These are phyloP conservation scores for Patella caerulea DNA, from an alignment of 2,888 invertebrate species.

Conservation along the genomic window DNA sequence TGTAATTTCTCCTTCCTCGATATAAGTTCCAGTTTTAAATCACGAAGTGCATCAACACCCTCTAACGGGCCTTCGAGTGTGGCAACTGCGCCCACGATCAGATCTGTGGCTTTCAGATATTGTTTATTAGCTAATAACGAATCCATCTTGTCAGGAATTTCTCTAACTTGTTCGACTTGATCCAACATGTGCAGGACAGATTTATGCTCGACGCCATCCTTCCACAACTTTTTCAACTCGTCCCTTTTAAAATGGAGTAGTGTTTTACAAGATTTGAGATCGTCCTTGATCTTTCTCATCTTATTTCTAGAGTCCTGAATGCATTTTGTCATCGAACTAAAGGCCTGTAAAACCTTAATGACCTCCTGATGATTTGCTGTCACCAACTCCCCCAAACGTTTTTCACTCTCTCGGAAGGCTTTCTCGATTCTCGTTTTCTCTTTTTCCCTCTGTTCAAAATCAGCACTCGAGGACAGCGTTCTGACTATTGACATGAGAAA, in stretches of 20 bases:
- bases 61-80: conserved; percentile 82
- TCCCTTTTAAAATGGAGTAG: conserved; percentile 91
- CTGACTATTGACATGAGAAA: conserved; percentile 92
- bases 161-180: conserved; percentile 87
- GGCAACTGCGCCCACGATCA: conserved; percentile 79
- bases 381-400: conserved; percentile 88
- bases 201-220: conserved; percentile 96
- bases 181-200: conserved; percentile 89
- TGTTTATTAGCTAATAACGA: conserved; percentile 81
- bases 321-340: conserved; percentile 82
- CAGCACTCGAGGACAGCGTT: conserved; percentile 80
- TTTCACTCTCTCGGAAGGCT: conserved; percentile 93
- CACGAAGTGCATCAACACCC: conserved; percentile 87
- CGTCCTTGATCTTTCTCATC: conserved; percentile 84
- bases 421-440: conserved; percentile 94
- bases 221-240: conserved; percentile 93
- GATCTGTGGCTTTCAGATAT: conserved; percentile 87
- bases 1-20: conserved; percentile 80
- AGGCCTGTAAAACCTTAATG: conserved; percentile 85
- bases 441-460: conserved; percentile 77
- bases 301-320: conserved; percentile 84
- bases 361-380: conserved; percentile 90
- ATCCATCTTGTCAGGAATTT: conserved; percentile 81
- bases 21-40: conserved; percentile 84
- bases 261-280: conserved; percentile 85